Base-by-base conservation (phyloP, 2,113 vertebrate species). In the Montifringilla adamsi region DNA sequence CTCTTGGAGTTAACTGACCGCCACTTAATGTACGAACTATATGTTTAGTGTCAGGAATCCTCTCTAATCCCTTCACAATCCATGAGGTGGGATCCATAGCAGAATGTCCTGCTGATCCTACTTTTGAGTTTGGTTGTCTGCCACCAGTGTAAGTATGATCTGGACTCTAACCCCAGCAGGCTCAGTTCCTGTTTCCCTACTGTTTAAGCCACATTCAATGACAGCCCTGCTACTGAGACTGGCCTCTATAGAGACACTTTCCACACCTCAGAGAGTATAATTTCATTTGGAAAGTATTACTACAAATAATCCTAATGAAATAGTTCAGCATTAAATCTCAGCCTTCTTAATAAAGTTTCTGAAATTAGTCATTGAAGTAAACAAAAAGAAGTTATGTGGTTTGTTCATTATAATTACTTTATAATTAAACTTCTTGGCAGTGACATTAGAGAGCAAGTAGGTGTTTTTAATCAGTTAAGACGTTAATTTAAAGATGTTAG, bases 381-480 rank as follows among this genome's bases (percentile, higher is more conserved):
- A 76, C 74, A 4, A 16, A 35, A n/a, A 46, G 76, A 73, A 43
- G 20, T 26, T 75, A 16, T 22, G 18, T 30, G 22, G 30, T 87
- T 94, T 95, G 17, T 41, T 90, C 43, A 82, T 55, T 62, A 21
- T 68, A 80, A 87, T 74, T 85, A 78, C 69, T 82, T 84, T 44
- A n/a, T 39, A 92, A 95, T 95, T 94, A 96, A 79, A 69, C 67
- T 92, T 93, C 66, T 46, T 89, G 69, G 26, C 33, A 91, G 52
- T 52, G n/a, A 43, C 28, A 67, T 76, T 41, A 80, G 15, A 91
- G 22, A 81, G 16, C 37, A 84, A 37, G 63, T 60, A 90, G 82
- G 92, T 92, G 13, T 46, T 95, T 94, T 84, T 44, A 76, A 94
- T 85, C 31, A 85, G 55, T 75, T 92, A 87, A 76, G 35, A 39